phyloP scores from a whole-genome alignment of 2,113 vertebrate species.

The Catharus bicknelli region DNA sequence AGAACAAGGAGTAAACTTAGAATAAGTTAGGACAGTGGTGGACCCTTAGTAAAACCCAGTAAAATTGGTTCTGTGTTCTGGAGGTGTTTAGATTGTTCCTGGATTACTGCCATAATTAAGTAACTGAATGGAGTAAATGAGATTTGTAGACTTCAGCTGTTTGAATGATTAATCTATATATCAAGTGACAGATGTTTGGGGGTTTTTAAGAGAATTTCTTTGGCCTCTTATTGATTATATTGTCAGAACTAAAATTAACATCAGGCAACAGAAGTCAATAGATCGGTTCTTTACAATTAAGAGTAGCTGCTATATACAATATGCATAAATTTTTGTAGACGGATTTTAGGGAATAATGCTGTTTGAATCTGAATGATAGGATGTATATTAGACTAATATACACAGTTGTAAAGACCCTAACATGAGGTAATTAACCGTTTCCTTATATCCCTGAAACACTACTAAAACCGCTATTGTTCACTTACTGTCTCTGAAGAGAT shows the following conservation, averaged over 20 bases:
- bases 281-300: constrained; percentile 10
- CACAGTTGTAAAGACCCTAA: background rate
- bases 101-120: background rate
- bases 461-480: background rate
- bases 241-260: background rate
- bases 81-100: background rate
- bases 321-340: background rate
- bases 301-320: background rate
- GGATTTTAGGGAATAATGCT: background rate
- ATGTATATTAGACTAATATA: background rate
- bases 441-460: background rate
- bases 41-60: background rate
- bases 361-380: background rate
- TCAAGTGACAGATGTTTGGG: background rate
- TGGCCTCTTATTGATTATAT: background rate
- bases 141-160: background rate
- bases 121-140: background rate
- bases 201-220: background rate
- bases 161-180: background rate
- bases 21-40: no score
- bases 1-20: background rate
- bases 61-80: background rate
- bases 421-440: background rate
- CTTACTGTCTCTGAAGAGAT: background rate
- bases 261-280: background rate